Percentiles rank a stretch among this genome's conserved stretches.
Conservation (phyloP, 2,888 invertebrate genomes). For the Brachyptera risi region DNA sequence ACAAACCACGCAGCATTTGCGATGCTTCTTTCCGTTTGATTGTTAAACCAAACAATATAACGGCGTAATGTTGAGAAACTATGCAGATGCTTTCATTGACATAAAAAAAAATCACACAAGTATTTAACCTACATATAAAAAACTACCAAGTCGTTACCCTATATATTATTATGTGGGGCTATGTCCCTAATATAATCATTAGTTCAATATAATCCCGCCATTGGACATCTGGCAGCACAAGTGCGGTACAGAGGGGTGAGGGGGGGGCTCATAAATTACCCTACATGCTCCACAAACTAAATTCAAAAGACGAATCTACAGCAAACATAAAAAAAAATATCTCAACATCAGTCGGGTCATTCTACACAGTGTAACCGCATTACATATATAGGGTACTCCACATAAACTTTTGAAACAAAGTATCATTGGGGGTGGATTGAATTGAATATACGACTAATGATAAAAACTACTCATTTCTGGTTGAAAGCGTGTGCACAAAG, state of each 20-base stretch:
- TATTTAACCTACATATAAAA: background rate
- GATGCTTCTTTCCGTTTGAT: too few species aligned
- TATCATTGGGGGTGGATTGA: conserved; percentile 8
- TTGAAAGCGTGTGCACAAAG: background rate
- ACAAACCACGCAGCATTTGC: background rate
- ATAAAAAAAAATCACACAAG: background rate
- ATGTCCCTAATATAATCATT: background rate
- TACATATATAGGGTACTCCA: background rate
- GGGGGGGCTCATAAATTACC: conserved; percentile 10
- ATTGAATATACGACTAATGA: background rate
- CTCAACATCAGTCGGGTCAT: too few species aligned
- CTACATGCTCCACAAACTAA: conserved; percentile 18
- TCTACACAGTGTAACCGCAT: background rate
- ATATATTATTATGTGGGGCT: background rate
- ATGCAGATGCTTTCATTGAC: background rate
- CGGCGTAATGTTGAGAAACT: background rate
- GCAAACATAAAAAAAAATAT: conserved; percentile 12
- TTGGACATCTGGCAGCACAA: conserved; percentile 9
- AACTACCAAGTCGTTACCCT: too few species aligned
- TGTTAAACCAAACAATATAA: too few species aligned
- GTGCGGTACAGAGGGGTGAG: too few species aligned
- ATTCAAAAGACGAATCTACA: conserved; percentile 5
- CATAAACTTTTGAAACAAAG: conserved; percentile 19
- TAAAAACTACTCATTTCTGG: background rate
- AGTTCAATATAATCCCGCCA: background rate